These are phyloP conservation scores for Boloria selene DNA, from an alignment of 2,888 invertebrate species.

Conservation along the genomic window DNA sequence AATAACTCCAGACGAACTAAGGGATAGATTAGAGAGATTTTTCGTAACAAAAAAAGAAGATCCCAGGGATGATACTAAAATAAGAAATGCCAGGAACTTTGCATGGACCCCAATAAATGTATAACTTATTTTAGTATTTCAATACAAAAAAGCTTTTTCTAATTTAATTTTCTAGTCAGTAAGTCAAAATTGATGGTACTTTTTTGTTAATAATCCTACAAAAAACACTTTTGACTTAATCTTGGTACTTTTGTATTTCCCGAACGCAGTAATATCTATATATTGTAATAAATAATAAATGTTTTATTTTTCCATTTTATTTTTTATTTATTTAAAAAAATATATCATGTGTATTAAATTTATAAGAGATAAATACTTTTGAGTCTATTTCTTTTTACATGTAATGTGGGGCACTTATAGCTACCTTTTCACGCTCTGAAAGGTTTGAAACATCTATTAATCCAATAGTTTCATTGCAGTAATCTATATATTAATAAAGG, in stretches of 20 bases:
- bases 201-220: background rate
- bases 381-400: background rate
- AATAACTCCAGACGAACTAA: conserved; percentile 78
- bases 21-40: conserved; percentile 75
- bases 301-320: too few relatives aligned
- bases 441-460: conserved; percentile 49
- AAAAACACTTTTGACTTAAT: too few relatives aligned
- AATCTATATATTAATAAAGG: too few relatives aligned
- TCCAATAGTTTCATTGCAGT: conserved; percentile 22
- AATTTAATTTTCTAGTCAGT: conserved; percentile 11
- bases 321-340: too few relatives aligned
- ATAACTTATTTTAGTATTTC: conserved; percentile 36
- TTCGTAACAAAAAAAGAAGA: conserved; percentile 71
- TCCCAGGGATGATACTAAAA: conserved; percentile 57
- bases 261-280: too few relatives aligned
- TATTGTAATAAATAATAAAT: too few relatives aligned
- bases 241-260: too few relatives aligned
- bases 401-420: conserved; percentile 37
- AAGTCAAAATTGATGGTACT: conserved; percentile 3
- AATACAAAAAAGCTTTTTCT: background rate
- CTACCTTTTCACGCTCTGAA: conserved; percentile 63
- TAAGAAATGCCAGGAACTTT: conserved; percentile 68
- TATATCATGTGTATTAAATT: too few relatives aligned
- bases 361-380: background rate
- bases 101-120: conserved; percentile 74